These are phyloP conservation scores for Trochalopteron elliotii DNA, from an alignment of 2,113 vertebrate species.

Conservation along the genomic window DNA sequence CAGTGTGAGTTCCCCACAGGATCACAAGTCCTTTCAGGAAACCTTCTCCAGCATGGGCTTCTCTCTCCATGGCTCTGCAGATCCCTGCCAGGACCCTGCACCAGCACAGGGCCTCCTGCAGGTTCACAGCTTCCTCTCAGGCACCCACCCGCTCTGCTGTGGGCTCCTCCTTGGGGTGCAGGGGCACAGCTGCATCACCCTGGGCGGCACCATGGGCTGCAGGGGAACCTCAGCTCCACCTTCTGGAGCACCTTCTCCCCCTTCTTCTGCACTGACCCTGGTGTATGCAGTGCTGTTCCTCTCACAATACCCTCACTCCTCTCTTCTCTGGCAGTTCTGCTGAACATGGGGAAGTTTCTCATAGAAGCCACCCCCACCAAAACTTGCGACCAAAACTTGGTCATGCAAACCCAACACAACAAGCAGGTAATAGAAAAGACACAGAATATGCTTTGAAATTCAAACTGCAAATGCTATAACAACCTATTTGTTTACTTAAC, in stretches of 20 bases:
- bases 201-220: no score
- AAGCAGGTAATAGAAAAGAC: neutral
- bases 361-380: neutral
- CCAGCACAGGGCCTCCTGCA: fast-evolving
- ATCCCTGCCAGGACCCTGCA: neutral
- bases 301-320: neutral
- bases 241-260: neutral
- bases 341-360: neutral
- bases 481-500: neutral
- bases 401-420: neutral
- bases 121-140: neutral
- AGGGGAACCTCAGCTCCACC: neutral
- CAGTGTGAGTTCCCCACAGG: neutral
- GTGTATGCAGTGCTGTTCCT: neutral
- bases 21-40: neutral
- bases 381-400: neutral
- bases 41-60: neutral
- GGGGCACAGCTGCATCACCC: no score
- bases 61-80: neutral
- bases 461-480: neutral
- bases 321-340: neutral
- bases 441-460: neutral
- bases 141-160: neutral
- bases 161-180: neutral
- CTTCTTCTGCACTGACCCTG: neutral